Conservation (phyloP, 2,888 invertebrate species). For the Synanthedon formicaeformis region DNA sequence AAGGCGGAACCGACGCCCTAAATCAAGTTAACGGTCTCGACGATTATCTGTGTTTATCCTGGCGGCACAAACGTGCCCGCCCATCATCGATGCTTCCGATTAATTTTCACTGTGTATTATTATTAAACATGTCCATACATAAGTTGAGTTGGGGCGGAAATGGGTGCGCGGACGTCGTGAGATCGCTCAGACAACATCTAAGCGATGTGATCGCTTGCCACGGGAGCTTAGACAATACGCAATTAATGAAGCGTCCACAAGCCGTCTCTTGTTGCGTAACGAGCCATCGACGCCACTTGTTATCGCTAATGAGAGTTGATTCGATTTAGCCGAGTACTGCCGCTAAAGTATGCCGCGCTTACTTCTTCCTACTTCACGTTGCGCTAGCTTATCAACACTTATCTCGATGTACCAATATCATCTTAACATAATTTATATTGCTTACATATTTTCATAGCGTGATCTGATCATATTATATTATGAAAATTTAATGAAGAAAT, state of each 20-base stretch:
- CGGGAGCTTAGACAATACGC: slow-evolving; percentile 43
- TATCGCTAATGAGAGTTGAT: slow-evolving; percentile 48
- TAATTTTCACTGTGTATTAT: slow-evolving; percentile 31
- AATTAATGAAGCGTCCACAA: slow-evolving; percentile 48
- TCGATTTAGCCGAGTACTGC: slow-evolving; percentile 22
- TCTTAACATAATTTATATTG: neutral
- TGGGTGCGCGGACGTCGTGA: slow-evolving; percentile 17
- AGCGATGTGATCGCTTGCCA: slow-evolving; percentile 33
- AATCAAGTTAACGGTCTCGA: slow-evolving; percentile 41
- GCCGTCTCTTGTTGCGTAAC: slow-evolving; percentile 41
- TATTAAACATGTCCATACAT: slow-evolving; percentile 32
- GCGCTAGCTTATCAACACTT: neutral
- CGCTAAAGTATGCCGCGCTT: slow-evolving; percentile 18
- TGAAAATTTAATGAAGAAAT: too few species aligned
- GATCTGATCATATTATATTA: too few species aligned
- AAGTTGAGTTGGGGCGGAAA: slow-evolving; percentile 16
- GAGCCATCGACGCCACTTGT: slow-evolving; percentile 35
- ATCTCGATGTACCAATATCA: neutral
- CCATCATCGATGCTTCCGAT: slow-evolving; percentile 48
- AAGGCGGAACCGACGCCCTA: slow-evolving; percentile 35
- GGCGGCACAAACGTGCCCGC: slow-evolving; percentile 40
- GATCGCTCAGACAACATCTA: slow-evolving; percentile 31
- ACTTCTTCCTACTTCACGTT: slow-evolving; percentile 11
- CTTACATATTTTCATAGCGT: neutral
- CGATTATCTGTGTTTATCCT: slow-evolving; percentile 49